A percentile compares a stretch with the other conserved stretches of the same genome.
These are phyloP conservation scores for Salarias fasciatus DNA, from an alignment of 2,797 vertebrate genomes.

Conservation along the genomic window DNA sequence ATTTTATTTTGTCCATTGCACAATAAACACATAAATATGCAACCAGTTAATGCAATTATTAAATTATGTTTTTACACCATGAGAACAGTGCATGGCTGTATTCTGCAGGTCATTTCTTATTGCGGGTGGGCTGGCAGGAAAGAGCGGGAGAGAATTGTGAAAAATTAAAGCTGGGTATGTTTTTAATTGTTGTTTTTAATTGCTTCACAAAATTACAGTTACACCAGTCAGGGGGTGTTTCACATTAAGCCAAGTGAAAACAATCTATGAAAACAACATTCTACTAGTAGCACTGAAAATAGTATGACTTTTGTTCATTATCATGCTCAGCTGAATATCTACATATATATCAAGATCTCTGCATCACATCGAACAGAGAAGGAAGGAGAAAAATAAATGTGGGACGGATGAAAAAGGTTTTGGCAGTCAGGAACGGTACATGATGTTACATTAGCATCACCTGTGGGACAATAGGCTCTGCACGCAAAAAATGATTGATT, in stretches of 20 bases:
- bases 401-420: slow-evolving; percentile 6
- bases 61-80: slow-evolving; percentile 7
- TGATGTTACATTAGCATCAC: background rate
- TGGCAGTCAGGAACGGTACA: background rate
- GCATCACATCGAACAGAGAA: slow-evolving; percentile 10
- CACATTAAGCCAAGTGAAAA: slow-evolving; percentile 8
- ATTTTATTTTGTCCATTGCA: background rate
- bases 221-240: background rate
- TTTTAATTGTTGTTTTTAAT: no score
- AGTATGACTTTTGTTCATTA: background rate
- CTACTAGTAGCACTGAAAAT: no score
- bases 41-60: background rate
- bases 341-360: background rate
- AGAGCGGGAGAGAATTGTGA: slow-evolving; percentile 8
- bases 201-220: no score
- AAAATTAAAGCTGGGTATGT: background rate
- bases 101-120: slow-evolving; percentile 11
- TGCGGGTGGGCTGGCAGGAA: slow-evolving; percentile 6
- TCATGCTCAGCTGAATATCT: background rate
- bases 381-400: slow-evolving; percentile 3
- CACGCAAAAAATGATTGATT: no score
- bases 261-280: slow-evolving; percentile 1
- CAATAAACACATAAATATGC: slow-evolving; percentile 1
- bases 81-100: background rate
- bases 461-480: background rate